Base-by-base conservation (phyloP, 2,113 vertebrate genomes). In the Tinamus guttatus region DNA sequence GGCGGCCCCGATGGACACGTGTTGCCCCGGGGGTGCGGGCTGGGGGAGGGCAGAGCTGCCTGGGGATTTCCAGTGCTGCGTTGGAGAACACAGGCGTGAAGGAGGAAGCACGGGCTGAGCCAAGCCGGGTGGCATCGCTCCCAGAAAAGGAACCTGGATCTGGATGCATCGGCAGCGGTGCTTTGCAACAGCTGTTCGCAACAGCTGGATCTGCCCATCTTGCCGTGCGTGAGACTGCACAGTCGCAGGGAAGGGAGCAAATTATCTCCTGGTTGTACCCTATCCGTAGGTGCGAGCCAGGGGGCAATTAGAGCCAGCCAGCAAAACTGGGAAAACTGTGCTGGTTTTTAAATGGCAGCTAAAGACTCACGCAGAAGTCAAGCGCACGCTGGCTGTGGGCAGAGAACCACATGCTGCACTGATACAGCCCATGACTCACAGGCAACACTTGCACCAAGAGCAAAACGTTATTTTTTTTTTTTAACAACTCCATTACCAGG, bases 71-170 rank as follows among this genome's bases (percentile, higher is more conserved):
- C 95, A 96, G 77, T 2, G 0, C 69, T 40, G 74, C 63, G 78
- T 52, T 89, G 86, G 30, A 94, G 95, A 94, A 95, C 90, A 94
- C 74, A 93, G 91, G 14, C 11, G 0, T 87, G 84, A n/a, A 96
- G 94, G 74, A 96, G 95, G 94, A 97, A 97, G 92, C 2, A 3
- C 25, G 64, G 91, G 28, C 81, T 87, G 69, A 95, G 95, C 96
- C 96, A 97, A 97, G 87, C 47, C 22, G 5, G 12, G 58, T 95
- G 94, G 96, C 96, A 54, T 87, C 81, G 62, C 89, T 96, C 89
- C 93, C 93, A 96, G 96, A 92, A 94, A 87, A 75, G 47, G n/a
- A 95, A 84, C 87, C 95, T 76, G 86, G 38, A 93, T 92, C 77
- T 92, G 86, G 81, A 94, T 81, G 78, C 74, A 87, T 87, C 74